Base-by-base conservation (phyloP, 2,888 invertebrate genomes). In the Amphimallon solstitiale region DNA sequence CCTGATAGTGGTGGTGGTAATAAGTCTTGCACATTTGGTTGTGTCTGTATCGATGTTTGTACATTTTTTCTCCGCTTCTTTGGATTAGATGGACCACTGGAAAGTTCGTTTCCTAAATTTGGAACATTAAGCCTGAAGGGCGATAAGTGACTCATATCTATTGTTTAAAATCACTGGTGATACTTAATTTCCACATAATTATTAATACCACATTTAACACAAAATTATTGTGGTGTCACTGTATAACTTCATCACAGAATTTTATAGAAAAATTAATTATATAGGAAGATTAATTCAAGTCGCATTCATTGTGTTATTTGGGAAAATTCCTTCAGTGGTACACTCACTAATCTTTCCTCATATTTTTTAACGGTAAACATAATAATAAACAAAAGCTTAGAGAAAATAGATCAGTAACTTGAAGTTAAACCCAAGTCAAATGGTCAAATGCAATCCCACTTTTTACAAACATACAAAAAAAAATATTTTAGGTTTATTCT, bases 1-100 rank as follows among this genome's bases (percentile, higher is more conserved):
- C 94, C 94, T 48, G 93, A 91, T 76, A 94, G 85, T 21, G 95
- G 95, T 46, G 95, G 95, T 49, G 95, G 93, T 74, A 94, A 87
- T 70, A 95, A 84, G 78, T 94, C 90, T 82, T 93, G 91, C 76
- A 90, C 92, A 77, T 88, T 89, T 66, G 90, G 91, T 66, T 89
- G 90, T 72, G 88, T 89, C 71, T 85, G 87, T 68, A 84, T 86
- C 65, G 90, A 90, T 74, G 90, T 89, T 72, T 90, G 89, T 77
- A 88, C 85, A 75, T 93, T 92, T 85, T 94, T 90, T 76, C 94
- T 88, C 76, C 94, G 88, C 83, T 95, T 95, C 82, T 95, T 95
- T 23, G 94, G 92, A 84, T 93, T 93, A 73, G 91, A 90, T 72
- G 92, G 92, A 71, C 92, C 91, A 74, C 91, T n/a, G 86, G 88